phyloP scores from a whole-genome alignment of 1,140 invertebrate species.

The Papilio polytes region DNA sequence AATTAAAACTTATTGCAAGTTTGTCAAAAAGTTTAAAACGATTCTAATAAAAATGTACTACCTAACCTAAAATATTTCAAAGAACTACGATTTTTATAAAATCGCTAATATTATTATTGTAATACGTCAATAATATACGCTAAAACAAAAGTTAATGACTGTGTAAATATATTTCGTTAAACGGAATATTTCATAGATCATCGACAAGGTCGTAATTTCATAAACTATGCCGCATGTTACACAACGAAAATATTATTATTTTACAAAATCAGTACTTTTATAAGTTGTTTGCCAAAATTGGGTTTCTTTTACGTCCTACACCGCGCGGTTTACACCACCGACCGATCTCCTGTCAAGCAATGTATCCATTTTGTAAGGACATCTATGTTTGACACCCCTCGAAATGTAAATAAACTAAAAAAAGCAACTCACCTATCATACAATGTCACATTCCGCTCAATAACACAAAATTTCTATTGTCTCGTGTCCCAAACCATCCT shows the following conservation, averaged over 20 bases:
- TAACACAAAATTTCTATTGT: constrained; percentile 77
- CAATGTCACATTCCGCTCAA: constrained; percentile 84
- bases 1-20: background rate
- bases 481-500: constrained; percentile 78
- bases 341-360: constrained; percentile 61
- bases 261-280: background rate
- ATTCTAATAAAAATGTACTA: background rate
- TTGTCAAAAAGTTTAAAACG: constrained; percentile 9
- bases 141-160: constrained; percentile 10
- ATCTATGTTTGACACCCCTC: constrained; percentile 55
- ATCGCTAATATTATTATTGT: background rate
- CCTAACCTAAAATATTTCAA: constrained; percentile 43
- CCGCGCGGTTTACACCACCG: constrained; percentile 54
- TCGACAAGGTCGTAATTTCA: constrained; percentile 62
- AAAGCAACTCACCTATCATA: constrained; percentile 79
- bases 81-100: constrained; percentile 39
- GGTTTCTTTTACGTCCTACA: background rate
- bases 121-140: constrained; percentile 39
- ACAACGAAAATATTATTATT: constrained; percentile 58
- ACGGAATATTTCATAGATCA: constrained; percentile 56
- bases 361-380: constrained; percentile 76
- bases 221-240: constrained; percentile 72
- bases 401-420: constrained; percentile 80
- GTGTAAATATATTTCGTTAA: constrained; percentile 34
- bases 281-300: constrained; percentile 5